Base-by-base conservation (phyloP, 2,888 invertebrate genomes). In the Pachliopta kotzebuea region DNA sequence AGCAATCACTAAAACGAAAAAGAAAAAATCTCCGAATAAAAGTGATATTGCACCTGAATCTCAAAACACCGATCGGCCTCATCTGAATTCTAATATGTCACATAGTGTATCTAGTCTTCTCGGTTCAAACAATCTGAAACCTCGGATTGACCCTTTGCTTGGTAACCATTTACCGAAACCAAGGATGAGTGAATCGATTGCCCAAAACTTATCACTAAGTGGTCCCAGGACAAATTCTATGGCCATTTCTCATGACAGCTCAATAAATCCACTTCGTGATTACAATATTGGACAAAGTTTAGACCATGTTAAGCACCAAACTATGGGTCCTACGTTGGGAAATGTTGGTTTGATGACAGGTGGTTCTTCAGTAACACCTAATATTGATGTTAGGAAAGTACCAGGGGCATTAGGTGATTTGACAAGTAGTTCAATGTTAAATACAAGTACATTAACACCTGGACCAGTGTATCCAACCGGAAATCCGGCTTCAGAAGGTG, bases 51-150 rank as follows among this genome's bases (percentile, higher is more conserved):
- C 67, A 7, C 53, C 71, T 21, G 88, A 88, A 78, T 76, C 82
- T 76, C 84, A 79, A 66, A 75, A 60, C 29, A 75, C 56, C 29
- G 82, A 84, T 54, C 72, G 74, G 60, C 74, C 73, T 0, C 61
- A 70, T 54, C 71, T 77, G 0, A 77, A 72, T 53, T 52, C 77
- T 2, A 77, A 76, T 26, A 89, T 89, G 88, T 83, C 89, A 7
- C 90, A 91, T 62, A 90, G 91, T 68, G 90, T 91, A 56, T 89
- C 91, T 20, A 91, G 84, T 76, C 72, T 91, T 37, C 74, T 91
- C 49, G 85, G 86, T 9, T 73, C 79, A 1, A 74, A 75, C 3
- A 76, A 66, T 66, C 76, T 68, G 23, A 80, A 80, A 57, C 56
- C 73, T 3, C 77, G 82, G 50, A 74, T 80, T 58, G 83, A 83